Conservation (phyloP, 2,113 vertebrate species). For the Labeo catla region DNA sequence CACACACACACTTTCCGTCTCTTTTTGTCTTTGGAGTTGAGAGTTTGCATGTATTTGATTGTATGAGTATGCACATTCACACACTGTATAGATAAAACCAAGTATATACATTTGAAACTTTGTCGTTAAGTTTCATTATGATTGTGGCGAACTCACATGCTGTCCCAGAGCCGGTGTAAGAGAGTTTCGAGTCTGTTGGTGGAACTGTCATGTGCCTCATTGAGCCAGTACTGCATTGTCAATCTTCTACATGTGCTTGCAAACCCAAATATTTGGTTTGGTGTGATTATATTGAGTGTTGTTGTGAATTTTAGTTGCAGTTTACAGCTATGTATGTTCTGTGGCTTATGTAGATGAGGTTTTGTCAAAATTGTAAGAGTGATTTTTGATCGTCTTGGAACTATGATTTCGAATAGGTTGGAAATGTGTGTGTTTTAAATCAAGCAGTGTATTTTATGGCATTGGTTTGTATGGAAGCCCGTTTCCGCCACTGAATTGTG, state of each 20-base stretch:
- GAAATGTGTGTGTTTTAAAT: not conserved
- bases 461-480: too few species aligned
- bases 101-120: constrained; percentile 17
- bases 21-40: constrained; percentile 4
- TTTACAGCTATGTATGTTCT: not conserved
- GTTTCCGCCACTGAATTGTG: too few species aligned
- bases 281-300: not conserved
- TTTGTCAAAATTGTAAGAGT: not conserved
- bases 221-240: too few species aligned
- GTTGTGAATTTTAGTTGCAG: not conserved
- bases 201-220: not conserved
- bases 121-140: constrained; percentile 8
- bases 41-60: not conserved
- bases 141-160: constrained; percentile 5
- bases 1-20: not conserved
- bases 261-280: not conserved
- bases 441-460: too few species aligned
- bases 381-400: not conserved
- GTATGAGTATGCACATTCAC: not conserved
- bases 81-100: not conserved
- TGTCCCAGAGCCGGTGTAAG: not conserved
- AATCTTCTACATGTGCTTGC: too few species aligned
- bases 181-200: not conserved
- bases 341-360: not conserved
- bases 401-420: not conserved